phyloP scores from a whole-genome alignment of 2,888 invertebrate genomes.

The Oxyteleia sp. region DNA sequence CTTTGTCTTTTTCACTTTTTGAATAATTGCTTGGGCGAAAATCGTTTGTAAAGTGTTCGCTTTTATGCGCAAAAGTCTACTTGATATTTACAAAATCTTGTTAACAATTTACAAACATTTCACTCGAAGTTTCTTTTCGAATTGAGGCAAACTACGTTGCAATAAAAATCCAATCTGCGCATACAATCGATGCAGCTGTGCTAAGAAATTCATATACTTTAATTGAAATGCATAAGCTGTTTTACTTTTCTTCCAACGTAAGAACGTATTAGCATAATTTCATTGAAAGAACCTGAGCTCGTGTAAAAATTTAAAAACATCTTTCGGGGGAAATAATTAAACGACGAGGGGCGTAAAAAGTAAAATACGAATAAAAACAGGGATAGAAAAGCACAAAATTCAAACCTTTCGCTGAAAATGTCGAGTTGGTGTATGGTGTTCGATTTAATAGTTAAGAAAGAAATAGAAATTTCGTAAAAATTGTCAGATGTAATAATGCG shows the following conservation, averaged over 20 bases:
- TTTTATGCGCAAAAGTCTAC: slow-evolving; percentile 6
- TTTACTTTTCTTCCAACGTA: background rate
- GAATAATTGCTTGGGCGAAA: slow-evolving; percentile 1
- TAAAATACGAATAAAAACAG: slow-evolving; percentile 40
- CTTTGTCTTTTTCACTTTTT: background rate
- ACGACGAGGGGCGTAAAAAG: slow-evolving; percentile 23
- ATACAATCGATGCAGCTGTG: too few species aligned
- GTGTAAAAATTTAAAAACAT: slow-evolving; percentile 9
- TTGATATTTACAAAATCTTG: background rate
- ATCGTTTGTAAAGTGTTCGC: slow-evolving; percentile 4
- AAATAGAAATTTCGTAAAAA: too few species aligned
- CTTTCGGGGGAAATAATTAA: slow-evolving; percentile 19
- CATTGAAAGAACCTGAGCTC: slow-evolving; percentile 39
- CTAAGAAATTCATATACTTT: too few species aligned
- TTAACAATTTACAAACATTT: too few species aligned
- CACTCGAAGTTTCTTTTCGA: too few species aligned
- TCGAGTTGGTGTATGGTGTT: too few species aligned
- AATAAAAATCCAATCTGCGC: too few species aligned
- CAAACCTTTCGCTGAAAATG: too few species aligned
- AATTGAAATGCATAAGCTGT: background rate
- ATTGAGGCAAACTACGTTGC: too few species aligned
- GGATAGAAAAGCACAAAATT: slow-evolving; percentile 47
- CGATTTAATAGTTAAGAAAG: too few species aligned
- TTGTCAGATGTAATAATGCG: too few species aligned
- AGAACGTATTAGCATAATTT: slow-evolving; percentile 18